Evolutionary conservation across 2,888 invertebrate species (phyloP), one percentile per base, ranked within the genome.

Genomic region (Labia minor): DNA sequence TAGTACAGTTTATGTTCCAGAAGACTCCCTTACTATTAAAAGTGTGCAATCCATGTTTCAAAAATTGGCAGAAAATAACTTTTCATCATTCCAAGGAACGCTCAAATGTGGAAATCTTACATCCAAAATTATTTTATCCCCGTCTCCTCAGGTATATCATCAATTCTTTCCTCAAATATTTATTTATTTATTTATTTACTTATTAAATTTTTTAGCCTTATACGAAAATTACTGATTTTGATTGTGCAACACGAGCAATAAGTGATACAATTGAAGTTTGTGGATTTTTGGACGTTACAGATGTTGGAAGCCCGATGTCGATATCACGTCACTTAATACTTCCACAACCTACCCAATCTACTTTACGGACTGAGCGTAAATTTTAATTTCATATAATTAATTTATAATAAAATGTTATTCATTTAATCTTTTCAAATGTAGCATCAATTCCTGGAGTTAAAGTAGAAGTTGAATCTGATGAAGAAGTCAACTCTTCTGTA

Each of bases 291-390:
- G 85, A 88, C n/a, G 86, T 93, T 8, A 85, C 87, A 1, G 95
- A 96, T 75, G 86, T 95, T 65, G 90, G 90, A 33, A 95, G 94
- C 68, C 96, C 96, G 1, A 92, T 93, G 75, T 90, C 92, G 1
- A 81, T 94, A 69, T 95, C 95, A 69, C 85, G 95, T 49, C 96
- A 97, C 78, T 81, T 96, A 69, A 86, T 97, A 6, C 81, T 96
- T 71, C 93, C 96, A 0, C 84, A 73, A 18, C 70, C 72, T 18
- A 68, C 63, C 62, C 8, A 49, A 11, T 49, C 8, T 49, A 11
- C 14, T n/a, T n/a, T 16, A 8, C 33, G 33, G 11, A 6, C 33
- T 33, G 33, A 33, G 11, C 6, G 33, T 33, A 11, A 33, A 8
- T 33, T 33, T 6, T 8, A 8, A 8, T 33, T 11, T 33, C 33